Evolutionary conservation across 2,113 vertebrate genomes (phyloP), one percentile per base, ranked within the genome.

Genomic region (Lycocorax pyrrhopterus): DNA sequence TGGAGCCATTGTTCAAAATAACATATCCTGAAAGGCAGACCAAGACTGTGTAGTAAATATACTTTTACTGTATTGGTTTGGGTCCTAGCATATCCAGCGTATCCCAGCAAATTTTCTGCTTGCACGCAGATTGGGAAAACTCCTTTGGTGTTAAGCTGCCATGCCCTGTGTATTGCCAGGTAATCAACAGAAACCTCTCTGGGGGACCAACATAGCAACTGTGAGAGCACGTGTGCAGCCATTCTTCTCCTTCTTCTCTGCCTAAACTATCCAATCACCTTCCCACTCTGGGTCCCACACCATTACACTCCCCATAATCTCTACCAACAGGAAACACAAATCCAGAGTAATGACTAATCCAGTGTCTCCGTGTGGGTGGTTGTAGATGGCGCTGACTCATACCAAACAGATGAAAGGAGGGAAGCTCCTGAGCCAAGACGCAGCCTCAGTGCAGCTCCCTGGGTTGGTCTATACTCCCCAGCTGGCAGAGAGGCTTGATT

Each of bases 201-300:
- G 35, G 7, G 44, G 9, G 8, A 26, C 26, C 0, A 1, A 60
- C 25, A 52, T 3, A 76, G 35, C 4, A n/a, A 13, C 27, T 18
- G 8, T 64, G 37, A 18, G 41, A 82, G 7, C 9, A 69, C 0
- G 0, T 16, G 6, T 44, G 12, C 19, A 75, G 14, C 8, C 8
- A 1, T 44, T 80, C 33, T 82, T 7, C n/a, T 74, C 33, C 20
- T 69, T 17, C 13, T 84, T 37, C 32, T 37, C 52, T 69, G 33
- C 23, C 22, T 87, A 16, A 62, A 13, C n/a, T 55, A 25, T 17
- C 9, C n/a, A 44, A 52, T 11, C 41, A 49, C 43, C 14, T 83
- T 66, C 53, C 11, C 10, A 16, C 23, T 47, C 37, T 23, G 37
- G 37, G 3, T 46, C 46, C 32, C 3, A 1, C 21, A 76, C 19